These are phyloP conservation scores for Olivierus martensii DNA, from an alignment of 1,140 invertebrate species.

Conservation along the genomic window DNA sequence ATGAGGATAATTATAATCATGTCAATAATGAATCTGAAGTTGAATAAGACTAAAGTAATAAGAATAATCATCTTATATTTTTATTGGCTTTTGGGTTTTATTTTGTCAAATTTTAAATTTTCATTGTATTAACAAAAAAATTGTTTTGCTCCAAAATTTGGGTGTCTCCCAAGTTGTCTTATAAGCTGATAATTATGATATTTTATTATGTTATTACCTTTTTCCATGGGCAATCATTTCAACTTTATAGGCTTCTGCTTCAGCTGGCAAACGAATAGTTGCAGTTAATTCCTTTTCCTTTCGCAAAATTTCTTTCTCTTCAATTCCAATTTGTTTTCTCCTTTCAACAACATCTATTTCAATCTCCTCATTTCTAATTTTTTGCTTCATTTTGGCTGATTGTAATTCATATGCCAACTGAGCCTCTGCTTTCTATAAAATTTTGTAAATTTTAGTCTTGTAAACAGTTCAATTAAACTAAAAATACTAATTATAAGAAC, in stretches of 20 bases:
- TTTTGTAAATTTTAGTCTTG: too few species aligned
- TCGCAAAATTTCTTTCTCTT: constrained; percentile 36
- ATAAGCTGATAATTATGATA: not conserved
- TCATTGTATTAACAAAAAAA: too few species aligned
- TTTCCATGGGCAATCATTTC: constrained; percentile 33
- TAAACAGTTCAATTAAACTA: too few species aligned
- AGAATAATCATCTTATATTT: too few species aligned
- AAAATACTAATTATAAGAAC: too few species aligned
- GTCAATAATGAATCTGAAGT: too few species aligned
- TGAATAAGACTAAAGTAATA: too few species aligned
- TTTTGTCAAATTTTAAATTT: too few species aligned
- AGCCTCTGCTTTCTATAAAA: constrained; percentile 37
- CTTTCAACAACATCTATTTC: constrained; percentile 40
- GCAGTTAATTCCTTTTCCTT: constrained; percentile 36
- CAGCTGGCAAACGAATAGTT: constrained; percentile 33
- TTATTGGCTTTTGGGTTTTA: too few species aligned
- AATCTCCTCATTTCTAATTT: constrained; percentile 35
- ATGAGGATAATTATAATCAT: too few species aligned
- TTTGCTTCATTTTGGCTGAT: constrained; percentile 34
- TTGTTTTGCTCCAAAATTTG: too few species aligned
- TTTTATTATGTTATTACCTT: constrained; percentile 19
- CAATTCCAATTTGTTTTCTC: constrained; percentile 37
- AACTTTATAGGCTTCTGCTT: constrained; percentile 34
- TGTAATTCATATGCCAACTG: constrained; percentile 36
- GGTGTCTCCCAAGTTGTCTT: too few species aligned